Conservation (phyloP, 2,113 vertebrate species). For the Cottus gobio region DNA sequence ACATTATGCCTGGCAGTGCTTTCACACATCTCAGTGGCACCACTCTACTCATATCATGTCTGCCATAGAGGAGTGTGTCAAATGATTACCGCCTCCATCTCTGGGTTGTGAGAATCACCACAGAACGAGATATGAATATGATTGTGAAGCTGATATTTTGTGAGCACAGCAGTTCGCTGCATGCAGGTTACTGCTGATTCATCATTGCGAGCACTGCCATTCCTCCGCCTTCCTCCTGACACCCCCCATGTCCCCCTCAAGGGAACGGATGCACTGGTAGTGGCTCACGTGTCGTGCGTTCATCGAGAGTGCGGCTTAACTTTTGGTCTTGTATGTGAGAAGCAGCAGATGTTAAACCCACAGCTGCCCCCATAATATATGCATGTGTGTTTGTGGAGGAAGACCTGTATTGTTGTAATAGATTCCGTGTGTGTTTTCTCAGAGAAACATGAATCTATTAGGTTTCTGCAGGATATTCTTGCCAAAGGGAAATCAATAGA, state of each 20-base stretch:
- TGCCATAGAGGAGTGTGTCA: background rate
- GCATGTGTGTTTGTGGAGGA: background rate
- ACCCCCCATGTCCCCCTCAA: background rate
- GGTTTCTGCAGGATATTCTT: background rate
- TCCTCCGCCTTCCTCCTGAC: constrained; percentile 17
- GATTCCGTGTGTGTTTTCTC: constrained; percentile 6
- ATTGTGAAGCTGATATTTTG: constrained; percentile 17
- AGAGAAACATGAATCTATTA: constrained; percentile 23
- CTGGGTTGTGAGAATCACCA: background rate
- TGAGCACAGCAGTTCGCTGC: constrained; percentile 25
- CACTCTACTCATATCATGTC: background rate
- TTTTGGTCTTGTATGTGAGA: constrained; percentile 6
- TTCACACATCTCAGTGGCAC: constrained; percentile 6
- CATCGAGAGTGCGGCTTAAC: constrained; percentile 12
- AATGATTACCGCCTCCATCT: constrained; percentile 19
- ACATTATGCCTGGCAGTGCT: constrained; percentile 8
- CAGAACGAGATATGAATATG: constrained; percentile 20
- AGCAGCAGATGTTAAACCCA: constrained; percentile 13
- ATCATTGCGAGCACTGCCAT: constrained; percentile 9
- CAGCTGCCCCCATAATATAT: background rate
- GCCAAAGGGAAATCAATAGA: constrained; percentile 19
- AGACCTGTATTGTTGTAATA: background rate
- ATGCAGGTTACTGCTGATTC: constrained; percentile 49
- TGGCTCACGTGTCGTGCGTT: constrained; percentile 35
- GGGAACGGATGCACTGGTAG: constrained; percentile 40